Percentiles rank a stretch among this genome's conserved stretches.
Evolutionary conservation across 2,113 vertebrate genomes (phyloP).

Genomic region (Mus spicilegus): DNA sequence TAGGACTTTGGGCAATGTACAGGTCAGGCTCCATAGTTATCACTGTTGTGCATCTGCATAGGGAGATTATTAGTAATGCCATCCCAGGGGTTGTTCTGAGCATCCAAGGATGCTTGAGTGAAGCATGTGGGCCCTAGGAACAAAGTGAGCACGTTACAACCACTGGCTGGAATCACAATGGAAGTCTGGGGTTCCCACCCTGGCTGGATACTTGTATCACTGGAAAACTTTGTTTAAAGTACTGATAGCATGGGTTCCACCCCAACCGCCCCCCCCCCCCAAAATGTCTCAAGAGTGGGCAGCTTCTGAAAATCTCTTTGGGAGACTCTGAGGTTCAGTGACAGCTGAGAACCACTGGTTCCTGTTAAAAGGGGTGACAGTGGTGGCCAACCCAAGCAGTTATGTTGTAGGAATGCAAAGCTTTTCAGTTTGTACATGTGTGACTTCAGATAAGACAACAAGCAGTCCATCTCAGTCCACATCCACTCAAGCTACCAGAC

Average conservation of each 20-base stretch:
- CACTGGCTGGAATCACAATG: neutral
- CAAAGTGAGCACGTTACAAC: neutral
- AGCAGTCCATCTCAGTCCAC: neutral
- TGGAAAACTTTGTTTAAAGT: neutral
- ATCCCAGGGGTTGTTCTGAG: neutral
- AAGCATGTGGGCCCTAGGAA: neutral
- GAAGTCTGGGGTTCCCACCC: neutral
- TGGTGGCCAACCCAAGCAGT: neutral
- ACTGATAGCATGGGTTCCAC: neutral
- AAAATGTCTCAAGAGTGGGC: neutral
- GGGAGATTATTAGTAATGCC: neutral
- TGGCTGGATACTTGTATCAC: neutral
- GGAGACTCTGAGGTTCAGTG: neutral
- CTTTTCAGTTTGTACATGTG: neutral
- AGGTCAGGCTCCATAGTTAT: neutral
- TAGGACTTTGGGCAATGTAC: neutral
- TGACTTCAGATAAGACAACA: neutral
- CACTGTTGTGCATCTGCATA: neutral
- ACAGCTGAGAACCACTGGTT: neutral
- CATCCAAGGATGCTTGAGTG: neutral
- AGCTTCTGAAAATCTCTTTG: neutral
- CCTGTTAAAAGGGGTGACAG: rapidly evolving
- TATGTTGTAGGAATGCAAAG: neutral
- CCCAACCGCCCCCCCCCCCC: too few relatives aligned
- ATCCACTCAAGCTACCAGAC: neutral